Evolutionary conservation across 1,140 invertebrate species (phyloP).

Genomic region (Sycophila sp.): DNA sequence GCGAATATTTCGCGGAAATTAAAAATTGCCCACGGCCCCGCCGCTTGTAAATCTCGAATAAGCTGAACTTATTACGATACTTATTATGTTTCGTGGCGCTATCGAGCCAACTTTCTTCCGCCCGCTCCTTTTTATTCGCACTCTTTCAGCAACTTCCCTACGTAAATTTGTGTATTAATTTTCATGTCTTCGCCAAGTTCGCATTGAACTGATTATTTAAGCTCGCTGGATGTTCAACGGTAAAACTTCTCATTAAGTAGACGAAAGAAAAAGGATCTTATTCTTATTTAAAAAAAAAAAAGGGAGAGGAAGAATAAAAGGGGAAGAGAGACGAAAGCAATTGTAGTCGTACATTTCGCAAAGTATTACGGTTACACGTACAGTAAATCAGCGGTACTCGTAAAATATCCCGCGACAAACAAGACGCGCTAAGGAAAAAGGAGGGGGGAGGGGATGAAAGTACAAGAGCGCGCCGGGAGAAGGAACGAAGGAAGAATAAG

Average conservation of each 20-base stretch:
- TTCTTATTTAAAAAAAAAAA: no score
- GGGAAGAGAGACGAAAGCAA: no score
- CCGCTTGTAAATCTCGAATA: slow-evolving; percentile 31
- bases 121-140: background rate
- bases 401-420: background rate
- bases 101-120: slow-evolving; percentile 15
- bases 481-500: slow-evolving; percentile 1
- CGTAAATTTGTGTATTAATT: no score
- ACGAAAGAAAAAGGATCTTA: no score
- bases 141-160: background rate
- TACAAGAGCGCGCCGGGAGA: background rate
- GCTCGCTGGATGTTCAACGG: no score
- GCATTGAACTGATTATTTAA: no score
- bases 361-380: background rate
- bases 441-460: background rate
- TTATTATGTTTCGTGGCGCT: slow-evolving; percentile 15
- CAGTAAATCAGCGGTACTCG: background rate
- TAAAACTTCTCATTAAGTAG: no score
- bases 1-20: slow-evolving; percentile 32
- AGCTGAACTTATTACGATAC: slow-evolving; percentile 34
- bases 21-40: slow-evolving; percentile 24
- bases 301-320: no score
- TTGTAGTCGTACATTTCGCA: no score
- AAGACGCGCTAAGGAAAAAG: background rate
- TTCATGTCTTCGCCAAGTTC: no score